A percentile compares a stretch with the other conserved stretches of the same genome.
phyloP scores from a whole-genome alignment of 2,113 vertebrate genomes.

The Notechis scutatus region DNA sequence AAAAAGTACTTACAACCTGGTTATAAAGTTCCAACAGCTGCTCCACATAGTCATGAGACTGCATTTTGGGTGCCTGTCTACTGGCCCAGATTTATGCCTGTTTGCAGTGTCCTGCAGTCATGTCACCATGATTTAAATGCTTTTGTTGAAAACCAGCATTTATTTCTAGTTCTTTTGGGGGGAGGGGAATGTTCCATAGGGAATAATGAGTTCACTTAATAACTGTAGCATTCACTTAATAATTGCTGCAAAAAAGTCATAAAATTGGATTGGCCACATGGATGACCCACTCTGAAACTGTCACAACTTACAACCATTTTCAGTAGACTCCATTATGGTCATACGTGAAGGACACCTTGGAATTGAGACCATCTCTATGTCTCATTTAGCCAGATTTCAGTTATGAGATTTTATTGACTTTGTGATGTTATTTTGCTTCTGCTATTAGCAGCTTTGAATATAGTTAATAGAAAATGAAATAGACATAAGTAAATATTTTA shows the following conservation, averaged over 20 bases:
- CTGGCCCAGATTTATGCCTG: not conserved
- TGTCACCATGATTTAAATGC: not conserved
- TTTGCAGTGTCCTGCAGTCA: not conserved
- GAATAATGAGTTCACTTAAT: not conserved
- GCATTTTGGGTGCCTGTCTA: not conserved
- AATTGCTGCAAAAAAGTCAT: not conserved
- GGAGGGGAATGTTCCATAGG: not conserved
- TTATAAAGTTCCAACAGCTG: not conserved
- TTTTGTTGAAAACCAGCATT: not conserved
- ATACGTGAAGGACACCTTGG: not conserved
- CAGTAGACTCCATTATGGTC: too few species aligned
- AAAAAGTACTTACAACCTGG: not conserved
- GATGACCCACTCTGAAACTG: too few species aligned
- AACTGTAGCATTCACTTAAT: not conserved
- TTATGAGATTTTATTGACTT: not conserved
- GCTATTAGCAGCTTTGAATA: not conserved
- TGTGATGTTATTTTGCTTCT: not conserved
- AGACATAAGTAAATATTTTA: not conserved
- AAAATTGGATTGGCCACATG: too few species aligned
- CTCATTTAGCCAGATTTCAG: not conserved
- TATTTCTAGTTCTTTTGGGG: not conserved
- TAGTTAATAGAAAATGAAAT: not conserved
- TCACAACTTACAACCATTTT: too few species aligned
- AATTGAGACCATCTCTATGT: not conserved
- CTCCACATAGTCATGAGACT: not conserved